phyloP scores from a whole-genome alignment of 2,888 invertebrate species.

The Psylliodes chrysocephalus region DNA sequence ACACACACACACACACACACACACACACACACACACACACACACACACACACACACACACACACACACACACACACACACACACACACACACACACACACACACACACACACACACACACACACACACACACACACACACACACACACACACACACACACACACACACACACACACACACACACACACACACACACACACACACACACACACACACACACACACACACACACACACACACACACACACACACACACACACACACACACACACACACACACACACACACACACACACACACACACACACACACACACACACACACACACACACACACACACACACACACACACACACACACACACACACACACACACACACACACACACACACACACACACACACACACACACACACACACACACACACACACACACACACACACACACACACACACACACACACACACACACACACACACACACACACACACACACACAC shows the following conservation, averaged over 20 bases:
- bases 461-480: conserved; percentile 13
- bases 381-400: conserved; percentile 4
- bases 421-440: conserved; percentile 11
- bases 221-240: conserved; percentile 2
- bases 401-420: conserved; percentile 13
- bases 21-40: too few relatives aligned
- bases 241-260: conserved; percentile 13
- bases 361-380: conserved; percentile 3
- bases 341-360: conserved; percentile 12
- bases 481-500: conserved; percentile 13
- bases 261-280: conserved; percentile 8
- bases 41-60: too few relatives aligned
- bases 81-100: too few relatives aligned
- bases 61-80: too few relatives aligned
- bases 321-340: conserved; percentile 11
- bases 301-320: conserved; percentile 8
- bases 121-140: too few relatives aligned
- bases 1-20: too few relatives aligned
- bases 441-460: conserved; percentile 11
- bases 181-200: too few relatives aligned
- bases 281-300: not conserved
- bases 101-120: too few relatives aligned
- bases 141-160: too few relatives aligned
- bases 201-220: too few relatives aligned
- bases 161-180: too few relatives aligned